Conservation (phyloP, 2,797 vertebrate species). For the Sarcophilus harrisii region DNA sequence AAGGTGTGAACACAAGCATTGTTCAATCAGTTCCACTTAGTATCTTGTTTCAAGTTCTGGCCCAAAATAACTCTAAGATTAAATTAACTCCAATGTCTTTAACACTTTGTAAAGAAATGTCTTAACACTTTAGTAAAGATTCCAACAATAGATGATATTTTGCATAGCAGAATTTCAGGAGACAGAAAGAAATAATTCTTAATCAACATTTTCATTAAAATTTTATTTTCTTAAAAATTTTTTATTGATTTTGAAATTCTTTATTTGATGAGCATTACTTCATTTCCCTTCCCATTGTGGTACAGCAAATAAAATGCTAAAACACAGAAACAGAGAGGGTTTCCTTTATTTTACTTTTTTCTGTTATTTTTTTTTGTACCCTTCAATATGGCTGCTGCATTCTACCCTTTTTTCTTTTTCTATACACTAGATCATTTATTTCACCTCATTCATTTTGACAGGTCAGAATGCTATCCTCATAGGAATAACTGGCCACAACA, state of each 20-base stretch:
- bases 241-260: conserved; percentile 26
- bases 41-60: too few species aligned
- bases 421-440: neutral
- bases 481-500: neutral
- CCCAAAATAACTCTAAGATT: too few species aligned
- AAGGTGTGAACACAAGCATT: too few species aligned
- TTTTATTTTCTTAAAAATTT: neutral
- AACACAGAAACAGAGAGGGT: neutral
- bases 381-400: neutral
- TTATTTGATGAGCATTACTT: conserved; percentile 21
- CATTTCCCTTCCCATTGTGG: neutral
- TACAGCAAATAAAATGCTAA: conserved; percentile 38
- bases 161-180: conserved; percentile 35
- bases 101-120: too few species aligned
- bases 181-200: conserved; percentile 45
- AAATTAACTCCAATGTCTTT: too few species aligned
- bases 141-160: conserved; percentile 1
- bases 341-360: conserved; percentile 43
- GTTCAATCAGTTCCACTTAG: too few species aligned
- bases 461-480: neutral
- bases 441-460: neutral
- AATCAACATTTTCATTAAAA: conserved; percentile 37
- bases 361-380: neutral
- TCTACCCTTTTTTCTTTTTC: neutral
- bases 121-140: too few species aligned